Evolutionary conservation across 2,113 vertebrate species (phyloP), one percentile per base, ranked within the genome.

Genomic region (Megaleporinus macrocephalus): DNA sequence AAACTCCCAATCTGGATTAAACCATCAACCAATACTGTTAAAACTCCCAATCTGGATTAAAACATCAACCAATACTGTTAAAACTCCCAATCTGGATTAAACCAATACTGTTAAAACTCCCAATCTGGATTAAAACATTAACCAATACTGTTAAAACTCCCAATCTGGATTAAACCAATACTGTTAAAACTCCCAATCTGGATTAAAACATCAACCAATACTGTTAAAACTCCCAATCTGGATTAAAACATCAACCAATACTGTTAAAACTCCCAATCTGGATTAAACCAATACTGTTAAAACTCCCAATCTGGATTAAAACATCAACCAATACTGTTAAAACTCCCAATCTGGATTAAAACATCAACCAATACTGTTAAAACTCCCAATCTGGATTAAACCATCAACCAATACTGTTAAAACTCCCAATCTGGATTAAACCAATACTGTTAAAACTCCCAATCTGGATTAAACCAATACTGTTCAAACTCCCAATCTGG

Each of bases 261-360:
- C 24, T 27, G 5, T 13, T 24, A 24, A 10, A 27, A 63, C 24
- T 27, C 24, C 4, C 12, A 27, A 27, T 63, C 61, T 27, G 24
- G 26, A 63, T 63, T 63, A 63, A 62, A 62, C 26, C 59, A 62
- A 29, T 11, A 44, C 24, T 27, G 5, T 13, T 24, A 24, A 10
- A 27, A 63, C 24, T 27, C 24, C 4, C 12, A 27, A 27, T 63
- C 61, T 27, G 24, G 26, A 63, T 63, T 63, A 5, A n/a, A n/a
- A n/a, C n/a, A n/a, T n/a, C n/a, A 53, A 16, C 51, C 3, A 15
- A 13, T 10, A 63, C n/a, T n/a, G n/a, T n/a, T n/a, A n/a, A n/a
- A 99, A 93, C 92, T 99, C 98, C 98, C 98, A 99, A 84, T 99
- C 97, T 99, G 62, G 74, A 80, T n/a, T n/a, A n/a, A n/a, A n/a